Evolutionary conservation across 2,888 invertebrate species (phyloP), one percentile per base, ranked within the genome.

Genomic region (Erebia ligea): DNA sequence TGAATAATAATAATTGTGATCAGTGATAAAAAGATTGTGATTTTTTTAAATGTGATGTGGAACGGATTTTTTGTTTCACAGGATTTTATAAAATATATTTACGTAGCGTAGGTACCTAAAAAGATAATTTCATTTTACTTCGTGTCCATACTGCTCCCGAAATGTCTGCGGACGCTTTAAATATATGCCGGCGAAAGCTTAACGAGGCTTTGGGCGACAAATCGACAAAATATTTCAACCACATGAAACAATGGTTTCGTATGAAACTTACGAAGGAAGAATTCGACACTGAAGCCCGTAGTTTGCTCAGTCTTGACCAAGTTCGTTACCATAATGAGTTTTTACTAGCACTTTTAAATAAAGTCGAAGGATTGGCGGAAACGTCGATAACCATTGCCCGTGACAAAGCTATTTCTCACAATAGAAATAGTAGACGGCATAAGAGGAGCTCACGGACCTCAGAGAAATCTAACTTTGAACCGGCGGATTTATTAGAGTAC

Each of bases 261-360:
- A 94, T 94, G 84, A 95, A 97, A 88, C 94, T 96, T 73, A 96
- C 96, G 0, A 97, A 97, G 84, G 96, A 97, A 83, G 97, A 98
- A 79, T 98, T 98, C 84, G 98, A 98, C 80, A 86, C 90, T 15
- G 96, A 97, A 88, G 97, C 97, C 6, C 94, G 97, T 54, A 95
- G 95, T 83, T 88, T 98, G 17, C 88, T 98, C 74, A 94, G 94
- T 10, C 89, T 94, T 9, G 96, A 97, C 62, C 96, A 97, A 87
- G 95, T 98, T 42, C 96, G 96, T 82, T 94, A 96, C 68, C 98
- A 98, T 85, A 98, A 98, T 88, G 95, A 96, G 80, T 98, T 98
- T 82, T 89, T 98, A 9, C 86, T 97, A 19, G 97, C 97, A 0
- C 92, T 98, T 56, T 91, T 97, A 50, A 96, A 96, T 80, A 97